Conservation (phyloP, 2,888 invertebrate genomes). For the Xestia xanthographa region DNA sequence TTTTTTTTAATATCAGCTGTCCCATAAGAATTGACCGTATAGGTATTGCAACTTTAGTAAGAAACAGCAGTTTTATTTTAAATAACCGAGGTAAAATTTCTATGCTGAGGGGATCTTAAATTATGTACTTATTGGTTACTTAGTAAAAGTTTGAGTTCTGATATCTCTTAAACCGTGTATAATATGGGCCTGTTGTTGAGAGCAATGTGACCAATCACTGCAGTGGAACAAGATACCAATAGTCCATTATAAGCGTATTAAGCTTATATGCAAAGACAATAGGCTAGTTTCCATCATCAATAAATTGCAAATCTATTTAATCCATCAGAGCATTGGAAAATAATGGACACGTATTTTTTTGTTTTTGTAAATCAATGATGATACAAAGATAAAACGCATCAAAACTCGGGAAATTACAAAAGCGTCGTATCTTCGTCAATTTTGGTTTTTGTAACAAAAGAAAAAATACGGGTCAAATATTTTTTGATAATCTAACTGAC, state of each 20-base stretch:
- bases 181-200: background rate
- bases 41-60: background rate
- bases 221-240: background rate
- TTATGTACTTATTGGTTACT: background rate
- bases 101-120: background rate
- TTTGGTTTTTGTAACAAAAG: no score
- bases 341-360: no score
- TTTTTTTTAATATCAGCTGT: no score
- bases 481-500: no score
- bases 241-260: background rate
- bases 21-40: background rate
- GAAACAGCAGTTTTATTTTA: background rate
- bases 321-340: no score
- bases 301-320: no score
- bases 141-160: background rate
- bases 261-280: background rate
- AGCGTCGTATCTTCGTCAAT: no score
- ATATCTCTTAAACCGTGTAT: background rate
- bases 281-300: no score
- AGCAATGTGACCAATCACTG: background rate
- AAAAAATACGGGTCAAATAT: no score
- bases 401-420: no score
- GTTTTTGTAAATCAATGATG: no score
- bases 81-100: background rate
- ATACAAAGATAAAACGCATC: no score